Conservation (phyloP, 2,797 vertebrate genomes). For the Peromyscus attwateri region DNA sequence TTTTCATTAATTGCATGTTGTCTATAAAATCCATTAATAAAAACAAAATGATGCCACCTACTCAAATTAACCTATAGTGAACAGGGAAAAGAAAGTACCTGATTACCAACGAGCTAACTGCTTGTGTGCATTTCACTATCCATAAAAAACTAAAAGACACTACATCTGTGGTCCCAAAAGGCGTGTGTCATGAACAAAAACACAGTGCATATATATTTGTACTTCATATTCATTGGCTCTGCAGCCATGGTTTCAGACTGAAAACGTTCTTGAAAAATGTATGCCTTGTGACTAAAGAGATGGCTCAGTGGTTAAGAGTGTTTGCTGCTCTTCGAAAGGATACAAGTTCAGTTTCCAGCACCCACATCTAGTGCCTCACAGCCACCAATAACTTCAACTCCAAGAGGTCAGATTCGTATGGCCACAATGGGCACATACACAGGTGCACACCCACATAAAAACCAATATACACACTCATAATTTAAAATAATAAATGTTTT, state of each 20-base stretch:
- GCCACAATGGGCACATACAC: not conserved
- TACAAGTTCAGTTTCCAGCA: not conserved
- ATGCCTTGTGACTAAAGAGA: not conserved
- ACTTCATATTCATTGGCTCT: not conserved
- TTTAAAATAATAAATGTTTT: not conserved
- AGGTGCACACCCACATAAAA: not conserved
- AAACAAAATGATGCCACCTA: not conserved
- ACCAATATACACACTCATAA: not conserved
- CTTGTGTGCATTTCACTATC: not conserved
- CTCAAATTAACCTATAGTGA: not conserved
- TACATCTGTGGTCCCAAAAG: not conserved
- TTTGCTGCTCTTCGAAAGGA: not conserved
- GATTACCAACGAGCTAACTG: not conserved
- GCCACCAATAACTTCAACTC: not conserved
- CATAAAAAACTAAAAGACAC: not conserved
- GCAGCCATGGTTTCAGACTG: not conserved
- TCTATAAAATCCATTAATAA: not conserved
- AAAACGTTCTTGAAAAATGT: not conserved
- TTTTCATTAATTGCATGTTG: not conserved
- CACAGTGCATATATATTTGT: not conserved
- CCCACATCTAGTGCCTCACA: not conserved
- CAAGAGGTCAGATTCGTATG: not conserved
- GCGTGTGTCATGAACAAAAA: not conserved
- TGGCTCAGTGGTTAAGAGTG: not conserved
- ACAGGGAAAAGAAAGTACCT: not conserved